Evolutionary conservation across 2,888 invertebrate genomes (phyloP), one percentile per base, ranked within the genome.

Genomic region (Helleia helle): DNA sequence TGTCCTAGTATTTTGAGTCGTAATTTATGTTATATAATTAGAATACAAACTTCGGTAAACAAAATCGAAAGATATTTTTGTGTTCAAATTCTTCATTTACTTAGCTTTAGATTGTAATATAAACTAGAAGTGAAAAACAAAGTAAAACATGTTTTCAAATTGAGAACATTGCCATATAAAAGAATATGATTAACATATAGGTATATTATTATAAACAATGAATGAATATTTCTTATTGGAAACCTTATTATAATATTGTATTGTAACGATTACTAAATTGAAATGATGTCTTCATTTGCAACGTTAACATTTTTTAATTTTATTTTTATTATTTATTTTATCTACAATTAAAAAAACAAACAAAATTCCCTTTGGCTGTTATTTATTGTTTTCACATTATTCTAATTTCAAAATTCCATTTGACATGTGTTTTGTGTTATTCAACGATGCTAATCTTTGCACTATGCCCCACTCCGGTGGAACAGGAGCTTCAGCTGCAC

Each of bases 401-500:
- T 36, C 43, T 55, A 3, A 48, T 49, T 50, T 58, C 66, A 50
- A 75, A 77, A 73, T 69, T 73, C 51, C 46, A 46, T 56, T 66
- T 69, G 51, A 50, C 52, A 47, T 44, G 54, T 59, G 57, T 56
- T 50, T 63, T 59, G 61, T 64, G 64, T 65, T 64, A 58, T 64
- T 58, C 50, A 46, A 54, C 62, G 62, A 69, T 62, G 56, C 76
- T 80, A 80, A 83, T 79, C 56, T 75, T 76, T 75, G 59, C 60
- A 73, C 67, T 79, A 76, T 81, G 81, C 76, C 74, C 80, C 75
- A 72, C 63, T 64, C 61, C 71, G 76, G 74, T 71, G 77, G 72
- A 67, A 71, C 86, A 90, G 92, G 92, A 92, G 91, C 92, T 93
- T 89, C 94, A 94, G 91, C 89, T 92, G 87, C 93, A 94, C 90